A percentile compares a stretch with the other conserved stretches of the same genome.
Evolutionary conservation across 1,140 invertebrate genomes (phyloP).

Genomic region (Drosophila grimshawi): DNA sequence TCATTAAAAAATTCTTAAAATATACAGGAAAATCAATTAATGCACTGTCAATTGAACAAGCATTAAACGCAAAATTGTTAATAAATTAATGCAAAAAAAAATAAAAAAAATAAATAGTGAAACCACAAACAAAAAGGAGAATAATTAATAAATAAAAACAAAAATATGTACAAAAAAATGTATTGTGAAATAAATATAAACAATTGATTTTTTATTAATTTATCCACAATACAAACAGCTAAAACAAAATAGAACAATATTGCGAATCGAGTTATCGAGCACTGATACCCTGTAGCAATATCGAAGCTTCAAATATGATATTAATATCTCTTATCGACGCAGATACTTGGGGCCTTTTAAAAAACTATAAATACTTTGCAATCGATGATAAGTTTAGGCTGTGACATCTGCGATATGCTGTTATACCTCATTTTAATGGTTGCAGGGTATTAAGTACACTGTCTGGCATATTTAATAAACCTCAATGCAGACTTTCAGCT

Average conservation of each 20-base stretch:
- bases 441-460: constrained; percentile 8
- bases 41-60: not conserved
- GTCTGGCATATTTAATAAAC: constrained; percentile 47
- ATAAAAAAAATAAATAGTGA: constrained; percentile 38
- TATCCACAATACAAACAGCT: constrained; percentile 39
- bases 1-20: not conserved
- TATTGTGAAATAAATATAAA: constrained; percentile 55
- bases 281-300: not conserved
- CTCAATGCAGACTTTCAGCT: constrained; percentile 20
- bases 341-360: too few species aligned
- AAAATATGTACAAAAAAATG: constrained; percentile 34
- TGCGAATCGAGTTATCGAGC: not conserved
- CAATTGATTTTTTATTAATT: constrained; percentile 64
- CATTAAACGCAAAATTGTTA: not conserved
- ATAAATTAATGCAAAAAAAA: constrained; percentile 8
- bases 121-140: not conserved
- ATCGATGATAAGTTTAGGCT: too few species aligned
- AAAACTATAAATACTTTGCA: too few species aligned
- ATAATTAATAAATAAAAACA: constrained; percentile 23
- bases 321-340: too few species aligned
- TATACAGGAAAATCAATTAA: not conserved
- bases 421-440: not conserved
- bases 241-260: constrained; percentile 12
- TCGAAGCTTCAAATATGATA: not conserved
- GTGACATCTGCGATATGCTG: not conserved